These are phyloP conservation scores for Cerastis rubricosa DNA, from an alignment of 2,888 invertebrate genomes.

Conservation along the genomic window DNA sequence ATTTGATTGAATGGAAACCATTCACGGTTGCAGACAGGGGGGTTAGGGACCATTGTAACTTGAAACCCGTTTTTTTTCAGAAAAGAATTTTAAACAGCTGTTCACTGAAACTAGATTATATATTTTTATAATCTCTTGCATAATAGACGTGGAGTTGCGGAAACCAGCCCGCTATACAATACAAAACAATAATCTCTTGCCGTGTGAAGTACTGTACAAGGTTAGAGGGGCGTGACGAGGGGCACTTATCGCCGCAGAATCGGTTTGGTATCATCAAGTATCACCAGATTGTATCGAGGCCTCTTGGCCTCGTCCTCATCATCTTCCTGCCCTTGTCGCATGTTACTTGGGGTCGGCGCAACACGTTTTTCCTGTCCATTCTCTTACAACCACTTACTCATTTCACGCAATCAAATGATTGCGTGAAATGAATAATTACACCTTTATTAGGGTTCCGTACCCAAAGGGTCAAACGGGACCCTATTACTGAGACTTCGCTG, in stretches of 20 bases:
- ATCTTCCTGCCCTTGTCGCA: too few relatives aligned
- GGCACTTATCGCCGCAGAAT: not conserved
- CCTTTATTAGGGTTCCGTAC: too few relatives aligned
- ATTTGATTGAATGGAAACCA: constrained; percentile 7
- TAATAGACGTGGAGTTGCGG: too few relatives aligned
- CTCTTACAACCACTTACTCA: too few relatives aligned
- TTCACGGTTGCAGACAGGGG: constrained; percentile 25
- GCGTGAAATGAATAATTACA: too few relatives aligned
- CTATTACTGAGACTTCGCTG: too few relatives aligned
- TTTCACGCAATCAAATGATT: too few relatives aligned
- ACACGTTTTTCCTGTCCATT: too few relatives aligned
- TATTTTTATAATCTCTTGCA: not conserved
- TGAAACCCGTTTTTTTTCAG: not conserved
- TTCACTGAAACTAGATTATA: not conserved
- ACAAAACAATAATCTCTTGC: not conserved
- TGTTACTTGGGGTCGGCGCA: too few relatives aligned
- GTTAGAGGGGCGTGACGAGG: not conserved
- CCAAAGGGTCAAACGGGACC: too few relatives aligned
- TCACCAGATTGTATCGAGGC: not conserved
- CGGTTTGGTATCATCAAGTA: not conserved
- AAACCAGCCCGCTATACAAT: too few relatives aligned
- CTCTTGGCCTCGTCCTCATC: not conserved
- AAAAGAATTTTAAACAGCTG: constrained; percentile 17
- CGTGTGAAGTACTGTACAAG: not conserved
- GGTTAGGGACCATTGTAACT: not conserved